Base-by-base conservation (phyloP, 2,797 vertebrate species). In the Pangasius larnaudii region DNA sequence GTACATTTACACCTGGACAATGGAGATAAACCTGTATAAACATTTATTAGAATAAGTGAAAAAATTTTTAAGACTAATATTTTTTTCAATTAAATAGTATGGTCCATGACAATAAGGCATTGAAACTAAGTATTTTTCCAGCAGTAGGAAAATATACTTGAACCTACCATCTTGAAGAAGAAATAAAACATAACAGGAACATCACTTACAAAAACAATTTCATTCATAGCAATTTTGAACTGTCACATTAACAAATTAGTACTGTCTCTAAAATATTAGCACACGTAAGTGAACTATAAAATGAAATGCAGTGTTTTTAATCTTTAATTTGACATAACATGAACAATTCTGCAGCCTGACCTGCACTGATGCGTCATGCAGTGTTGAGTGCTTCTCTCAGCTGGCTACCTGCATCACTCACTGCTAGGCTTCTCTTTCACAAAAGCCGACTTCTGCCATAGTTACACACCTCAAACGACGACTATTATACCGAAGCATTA, bases 121-220 rank as follows among this genome's bases (percentile, higher is more conserved):
- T 84, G 71, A 72, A 89, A 87, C 88, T 81, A 89, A 87, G 74
- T 87, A 87, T 42, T 71, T 86, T 85, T 85, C 88, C 82, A 89
- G 74, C 77, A 80, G 59, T 36, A 85, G 85, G 86, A 89, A 89
- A 87, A 87, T 67, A 67, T 87, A 89, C 86, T 87, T 85, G 84
- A 88, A 80, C 75, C 85, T 89, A 89, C 78, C 65, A 87, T 87
- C 51, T 86, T 67, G 88, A 89, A 27, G 0, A 36, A 36, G 9
- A 59, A 14, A 79, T 3, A 90, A 90, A 95, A 95, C 87, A 92
- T 89, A 92, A 92, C 89, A 88, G 92, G 83, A 89, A 90, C 95
- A 93, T 95, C 92, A 95, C 96, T 96, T 96, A 97, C 95, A 96
- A 96, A 96, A 96, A 96, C 96, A 95, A 94, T 94, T 96, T 95